Percentiles rank a stretch among this genome's conserved stretches.
phyloP scores from a whole-genome alignment of 2,797 vertebrate species.

The Poecile montanus region DNA sequence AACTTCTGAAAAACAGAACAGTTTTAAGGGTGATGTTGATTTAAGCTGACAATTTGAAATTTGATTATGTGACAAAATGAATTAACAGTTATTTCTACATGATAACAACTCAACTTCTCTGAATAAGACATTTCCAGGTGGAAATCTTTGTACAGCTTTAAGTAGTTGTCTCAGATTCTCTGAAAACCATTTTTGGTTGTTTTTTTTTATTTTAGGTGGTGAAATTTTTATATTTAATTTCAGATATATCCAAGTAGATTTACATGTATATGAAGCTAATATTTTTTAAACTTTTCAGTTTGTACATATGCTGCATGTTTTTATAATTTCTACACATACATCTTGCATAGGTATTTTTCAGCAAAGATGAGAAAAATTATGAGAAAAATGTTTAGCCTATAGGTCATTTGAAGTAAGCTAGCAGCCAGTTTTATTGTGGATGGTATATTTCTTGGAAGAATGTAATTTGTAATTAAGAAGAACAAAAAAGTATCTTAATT shows the following conservation, averaged over 20 bases:
- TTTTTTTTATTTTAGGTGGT: slow-evolving; percentile 76
- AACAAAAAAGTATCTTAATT: slow-evolving; percentile 51
- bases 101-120: slow-evolving; percentile 68
- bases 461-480: slow-evolving; percentile 67
- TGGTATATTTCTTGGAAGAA: slow-evolving; percentile 73
- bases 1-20: slow-evolving; percentile 79
- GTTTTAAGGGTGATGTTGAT: slow-evolving; percentile 81
- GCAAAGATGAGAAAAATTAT: slow-evolving; percentile 72
- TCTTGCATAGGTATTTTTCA: slow-evolving; percentile 77
- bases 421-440: slow-evolving; percentile 66
- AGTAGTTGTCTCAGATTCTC: slow-evolving; percentile 79
- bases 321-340: slow-evolving; percentile 80
- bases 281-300: slow-evolving; percentile 83
- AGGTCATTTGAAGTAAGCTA: slow-evolving; percentile 63
- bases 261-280: slow-evolving; percentile 86
- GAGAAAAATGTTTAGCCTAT: slow-evolving; percentile 59
- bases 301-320: slow-evolving; percentile 86
- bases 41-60: slow-evolving; percentile 74
- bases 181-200: slow-evolving; percentile 69
- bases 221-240: slow-evolving; percentile 84
- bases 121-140: slow-evolving; percentile 76
- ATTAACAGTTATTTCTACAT: slow-evolving; percentile 71
- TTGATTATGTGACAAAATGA: slow-evolving; percentile 73
- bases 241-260: slow-evolving; percentile 82
- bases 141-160: slow-evolving; percentile 83